A percentile compares a stretch with the other conserved stretches of the same genome.
Conservation (phyloP, 2,888 invertebrate species). For the Brachynemurus nebulosus region DNA sequence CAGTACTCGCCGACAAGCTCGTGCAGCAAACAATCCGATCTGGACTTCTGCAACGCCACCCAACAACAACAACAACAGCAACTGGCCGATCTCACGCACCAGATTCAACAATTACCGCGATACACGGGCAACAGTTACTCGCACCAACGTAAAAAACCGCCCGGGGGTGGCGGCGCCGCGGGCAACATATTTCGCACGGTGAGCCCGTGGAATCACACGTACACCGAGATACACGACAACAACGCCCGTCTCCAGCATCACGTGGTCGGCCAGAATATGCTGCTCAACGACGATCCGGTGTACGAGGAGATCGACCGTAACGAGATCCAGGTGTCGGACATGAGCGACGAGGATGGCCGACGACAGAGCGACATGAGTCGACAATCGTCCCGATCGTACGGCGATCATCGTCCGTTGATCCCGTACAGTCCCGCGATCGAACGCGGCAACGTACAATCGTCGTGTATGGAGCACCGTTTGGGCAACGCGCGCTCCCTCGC, state of each 20-base stretch:
- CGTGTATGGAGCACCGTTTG: conserved; percentile 24
- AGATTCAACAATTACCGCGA: conserved; percentile 7
- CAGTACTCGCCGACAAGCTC: conserved; percentile 18
- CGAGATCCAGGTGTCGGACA: conserved; percentile 58
- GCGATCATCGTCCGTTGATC: conserved; percentile 67
- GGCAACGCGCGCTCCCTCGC: conserved; percentile 47
- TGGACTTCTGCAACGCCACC: conserved; percentile 5
- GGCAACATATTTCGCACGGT: conserved; percentile 32
- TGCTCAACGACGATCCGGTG: conserved; percentile 63
- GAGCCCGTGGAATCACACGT: conserved; percentile 58
- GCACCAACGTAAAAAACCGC: conserved; percentile 9
- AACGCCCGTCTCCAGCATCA: conserved; percentile 30
- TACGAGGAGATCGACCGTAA: conserved; percentile 68
- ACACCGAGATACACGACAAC: conserved; percentile 55
- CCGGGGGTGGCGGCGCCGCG: conserved; percentile 3
- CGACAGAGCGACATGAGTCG: conserved; percentile 57
- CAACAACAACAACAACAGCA: conserved; percentile 7
- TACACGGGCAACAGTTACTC: conserved; percentile 5
- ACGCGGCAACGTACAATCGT: conserved; percentile 30
- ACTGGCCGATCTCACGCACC: conserved; percentile 14
- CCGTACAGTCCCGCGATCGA: conserved; percentile 58
- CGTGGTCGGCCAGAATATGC: conserved; percentile 34
- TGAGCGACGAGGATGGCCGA: conserved; percentile 66
- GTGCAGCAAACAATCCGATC: conserved; percentile 13
- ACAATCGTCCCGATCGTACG: conserved; percentile 60